Evolutionary conservation across 2,888 invertebrate genomes (phyloP).

Genomic region (Dasypogon diadema): DNA sequence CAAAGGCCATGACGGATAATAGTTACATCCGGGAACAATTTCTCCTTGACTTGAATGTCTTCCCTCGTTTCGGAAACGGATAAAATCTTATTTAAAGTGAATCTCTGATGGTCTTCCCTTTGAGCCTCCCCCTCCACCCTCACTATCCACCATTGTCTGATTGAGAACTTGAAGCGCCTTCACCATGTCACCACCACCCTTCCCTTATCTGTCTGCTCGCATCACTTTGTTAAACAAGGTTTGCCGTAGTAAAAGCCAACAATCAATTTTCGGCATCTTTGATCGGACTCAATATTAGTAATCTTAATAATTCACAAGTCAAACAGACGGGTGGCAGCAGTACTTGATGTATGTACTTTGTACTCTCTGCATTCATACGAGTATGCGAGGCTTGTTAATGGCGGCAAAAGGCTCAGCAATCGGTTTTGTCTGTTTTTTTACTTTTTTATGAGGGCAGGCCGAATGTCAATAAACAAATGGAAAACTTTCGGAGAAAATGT

Average conservation of each 20-base stretch:
- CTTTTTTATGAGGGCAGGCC: slow-evolving; percentile 54
- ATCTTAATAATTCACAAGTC: slow-evolving; percentile 69
- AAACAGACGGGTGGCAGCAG: slow-evolving; percentile 62
- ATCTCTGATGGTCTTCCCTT: not conserved
- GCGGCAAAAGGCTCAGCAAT: slow-evolving; percentile 33
- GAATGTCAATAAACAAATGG: slow-evolving; percentile 56
- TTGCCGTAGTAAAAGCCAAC: slow-evolving; percentile 52
- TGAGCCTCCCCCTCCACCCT: no score
- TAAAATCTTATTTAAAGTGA: not conserved
- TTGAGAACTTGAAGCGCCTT: not conserved
- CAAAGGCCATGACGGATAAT: not conserved
- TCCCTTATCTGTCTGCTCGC: slow-evolving; percentile 21
- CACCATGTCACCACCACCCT: not conserved
- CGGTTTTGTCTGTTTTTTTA: slow-evolving; percentile 43
- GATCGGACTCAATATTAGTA: slow-evolving; percentile 68
- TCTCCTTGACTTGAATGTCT: not conserved
- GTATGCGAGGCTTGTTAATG: slow-evolving; percentile 17
- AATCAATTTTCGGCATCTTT: slow-evolving; percentile 58
- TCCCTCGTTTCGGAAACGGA: not conserved
- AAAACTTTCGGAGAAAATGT: slow-evolving; percentile 51
- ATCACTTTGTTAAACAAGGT: slow-evolving; percentile 39
- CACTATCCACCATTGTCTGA: not conserved
- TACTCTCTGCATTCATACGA: slow-evolving; percentile 17
- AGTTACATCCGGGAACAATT: not conserved
- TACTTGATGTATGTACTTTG: slow-evolving; percentile 21